These are phyloP conservation scores for Falco berigora DNA, from an alignment of 2,797 vertebrate genomes.

Conservation along the genomic window DNA sequence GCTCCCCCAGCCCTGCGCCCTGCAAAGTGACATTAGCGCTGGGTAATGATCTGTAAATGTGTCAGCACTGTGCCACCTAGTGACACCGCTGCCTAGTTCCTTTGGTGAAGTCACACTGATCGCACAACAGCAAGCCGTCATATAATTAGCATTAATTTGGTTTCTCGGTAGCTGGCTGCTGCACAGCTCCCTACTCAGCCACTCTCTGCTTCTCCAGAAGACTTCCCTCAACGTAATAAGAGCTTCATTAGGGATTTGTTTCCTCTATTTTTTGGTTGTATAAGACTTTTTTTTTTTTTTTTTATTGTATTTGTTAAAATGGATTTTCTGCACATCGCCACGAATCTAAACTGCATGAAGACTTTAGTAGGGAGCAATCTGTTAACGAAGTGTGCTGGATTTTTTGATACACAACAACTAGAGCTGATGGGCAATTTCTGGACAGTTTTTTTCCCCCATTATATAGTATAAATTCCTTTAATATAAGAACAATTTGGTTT, in stretches of 20 bases:
- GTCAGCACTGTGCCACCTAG: conserved; percentile 81
- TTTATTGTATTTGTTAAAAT: background rate
- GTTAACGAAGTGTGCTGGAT: background rate
- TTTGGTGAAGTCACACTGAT: conserved; percentile 68
- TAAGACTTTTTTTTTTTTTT: too few species aligned
- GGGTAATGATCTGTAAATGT: conserved; percentile 77
- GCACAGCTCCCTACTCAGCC: conserved; percentile 6
- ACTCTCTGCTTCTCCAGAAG: background rate
- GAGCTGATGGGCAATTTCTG: background rate
- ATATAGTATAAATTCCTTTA: background rate
- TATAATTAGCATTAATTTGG: conserved; percentile 77
- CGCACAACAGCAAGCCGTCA: conserved; percentile 66
- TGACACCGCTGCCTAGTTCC: conserved; percentile 68
- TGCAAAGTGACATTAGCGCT: conserved; percentile 67
- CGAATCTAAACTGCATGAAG: background rate
- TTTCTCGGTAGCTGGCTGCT: conserved; percentile 56
- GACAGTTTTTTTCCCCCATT: fast-evolving
- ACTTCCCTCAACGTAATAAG: background rate
- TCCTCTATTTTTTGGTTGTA: background rate
- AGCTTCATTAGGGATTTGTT: background rate
- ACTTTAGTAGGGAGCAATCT: background rate
- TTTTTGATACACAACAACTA: background rate
- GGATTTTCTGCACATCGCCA: background rate
- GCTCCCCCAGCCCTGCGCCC: conserved; percentile 36
- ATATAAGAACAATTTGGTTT: background rate